Conservation (phyloP, 1,140 invertebrate species). For the Heterodera carotae region DNA sequence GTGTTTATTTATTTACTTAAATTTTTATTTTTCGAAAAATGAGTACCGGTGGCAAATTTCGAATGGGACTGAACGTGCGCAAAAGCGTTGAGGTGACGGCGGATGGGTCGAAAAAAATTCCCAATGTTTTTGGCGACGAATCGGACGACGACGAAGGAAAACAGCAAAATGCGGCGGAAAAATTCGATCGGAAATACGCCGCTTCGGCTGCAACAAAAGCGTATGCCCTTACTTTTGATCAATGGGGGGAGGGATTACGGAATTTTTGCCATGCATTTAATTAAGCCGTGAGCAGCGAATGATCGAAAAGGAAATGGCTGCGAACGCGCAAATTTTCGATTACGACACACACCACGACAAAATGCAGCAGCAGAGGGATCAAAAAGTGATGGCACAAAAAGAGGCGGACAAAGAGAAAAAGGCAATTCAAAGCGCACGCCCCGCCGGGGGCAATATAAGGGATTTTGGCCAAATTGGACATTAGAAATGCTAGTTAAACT, state of each 20-base stretch:
- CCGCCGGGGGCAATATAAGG: too few relatives aligned
- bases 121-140: constrained; percentile 25
- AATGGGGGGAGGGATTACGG: not conserved
- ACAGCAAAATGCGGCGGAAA: constrained; percentile 9
- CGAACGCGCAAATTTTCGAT: constrained; percentile 37
- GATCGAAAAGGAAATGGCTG: constrained; percentile 35
- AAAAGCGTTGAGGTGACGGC: constrained; percentile 10
- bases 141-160: constrained; percentile 40
- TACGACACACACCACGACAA: constrained; percentile 37
- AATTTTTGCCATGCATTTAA: not conserved
- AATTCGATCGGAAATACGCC: constrained; percentile 34
- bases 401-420: constrained; percentile 43
- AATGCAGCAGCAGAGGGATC: constrained; percentile 28
- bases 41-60: constrained; percentile 14
- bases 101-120: constrained; percentile 1
- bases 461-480: not conserved
- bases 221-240: not conserved
- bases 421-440: not conserved
- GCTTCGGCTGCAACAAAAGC: constrained; percentile 3
- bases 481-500: too few relatives aligned
- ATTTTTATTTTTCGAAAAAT: constrained; percentile 9
- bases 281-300: constrained; percentile 31
- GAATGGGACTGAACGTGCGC: constrained; percentile 21
- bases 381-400: constrained; percentile 36
- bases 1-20: constrained; percentile 6